Percentiles rank a stretch among this genome's conserved stretches.
phyloP scores from a whole-genome alignment of 1,140 invertebrate species.

The Anastatus disparis region DNA sequence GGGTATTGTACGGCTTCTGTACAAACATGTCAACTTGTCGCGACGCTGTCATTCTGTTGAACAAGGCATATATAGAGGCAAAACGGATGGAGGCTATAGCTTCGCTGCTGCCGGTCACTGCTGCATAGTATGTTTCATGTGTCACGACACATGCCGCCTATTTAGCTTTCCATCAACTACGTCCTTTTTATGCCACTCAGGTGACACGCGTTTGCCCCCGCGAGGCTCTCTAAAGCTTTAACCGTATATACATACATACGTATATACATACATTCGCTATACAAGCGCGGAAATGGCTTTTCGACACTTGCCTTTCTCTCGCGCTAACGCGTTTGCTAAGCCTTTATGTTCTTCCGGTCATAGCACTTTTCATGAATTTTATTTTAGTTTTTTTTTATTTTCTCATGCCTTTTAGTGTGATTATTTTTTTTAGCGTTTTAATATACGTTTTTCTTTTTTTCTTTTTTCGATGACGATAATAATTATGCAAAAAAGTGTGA shows the following conservation, averaged over 20 bases:
- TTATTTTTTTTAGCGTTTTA: too few species aligned
- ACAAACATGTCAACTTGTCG: constrained; percentile 63
- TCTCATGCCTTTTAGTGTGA: background rate
- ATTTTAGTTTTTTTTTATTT: too few species aligned
- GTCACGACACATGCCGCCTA: constrained; percentile 54
- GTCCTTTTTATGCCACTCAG: constrained; percentile 55
- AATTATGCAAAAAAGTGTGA: too few species aligned
- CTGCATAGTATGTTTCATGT: constrained; percentile 41
- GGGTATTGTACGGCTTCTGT: constrained; percentile 50
- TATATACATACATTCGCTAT: too few species aligned
- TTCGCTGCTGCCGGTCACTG: constrained; percentile 50
- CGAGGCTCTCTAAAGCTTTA: constrained; percentile 11
- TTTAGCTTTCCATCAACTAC: constrained; percentile 59
- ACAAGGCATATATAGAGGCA: background rate
- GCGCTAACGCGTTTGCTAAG: background rate
- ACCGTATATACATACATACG: too few species aligned
- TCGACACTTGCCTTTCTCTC: constrained; percentile 37
- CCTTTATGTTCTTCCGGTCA: constrained; percentile 19
- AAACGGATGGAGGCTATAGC: constrained; percentile 8
- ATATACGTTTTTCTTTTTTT: background rate
- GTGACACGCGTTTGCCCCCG: constrained; percentile 45
- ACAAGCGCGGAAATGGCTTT: constrained; percentile 50
- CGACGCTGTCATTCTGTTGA: constrained; percentile 52
- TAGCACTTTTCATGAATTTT: too few species aligned
- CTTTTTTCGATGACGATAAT: background rate